Evolutionary conservation across 53 echinoderm and acorn worm species (phyloP).

Genomic region (Holothuria scabra): DNA sequence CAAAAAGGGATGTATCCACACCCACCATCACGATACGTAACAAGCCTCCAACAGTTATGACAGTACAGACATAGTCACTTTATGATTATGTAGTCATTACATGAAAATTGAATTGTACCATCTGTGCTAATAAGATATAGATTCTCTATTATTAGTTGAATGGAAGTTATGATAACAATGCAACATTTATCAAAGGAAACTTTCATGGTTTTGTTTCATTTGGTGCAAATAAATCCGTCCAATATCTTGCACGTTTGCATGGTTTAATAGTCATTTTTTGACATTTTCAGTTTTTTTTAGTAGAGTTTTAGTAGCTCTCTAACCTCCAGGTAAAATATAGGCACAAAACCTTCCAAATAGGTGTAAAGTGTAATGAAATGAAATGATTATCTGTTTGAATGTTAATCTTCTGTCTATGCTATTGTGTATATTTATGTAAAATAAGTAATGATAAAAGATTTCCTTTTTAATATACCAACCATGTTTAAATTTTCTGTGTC

Average conservation of each 20-base stretch:
- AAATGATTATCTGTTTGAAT: too few relatives aligned
- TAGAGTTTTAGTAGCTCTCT: neutral
- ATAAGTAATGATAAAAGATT: too few relatives aligned
- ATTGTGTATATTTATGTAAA: too few relatives aligned
- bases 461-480: too few relatives aligned
- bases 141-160: neutral
- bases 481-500: too few relatives aligned
- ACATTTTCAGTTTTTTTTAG: neutral
- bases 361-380: too few relatives aligned
- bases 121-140: neutral
- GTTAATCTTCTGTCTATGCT: too few relatives aligned
- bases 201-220: neutral
- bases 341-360: too few relatives aligned
- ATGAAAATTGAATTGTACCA: neutral
- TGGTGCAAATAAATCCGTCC: too few relatives aligned
- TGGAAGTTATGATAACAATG: neutral
- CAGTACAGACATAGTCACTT: conserved; percentile 57
- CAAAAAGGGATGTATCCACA: conserved; percentile 64
- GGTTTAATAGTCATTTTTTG: neutral
- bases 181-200: neutral
- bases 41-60: conserved; percentile 83
- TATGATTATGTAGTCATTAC: neutral
- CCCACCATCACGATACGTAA: conserved; percentile 84
- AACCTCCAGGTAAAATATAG: neutral
- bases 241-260: neutral